Conservation (phyloP, 2,113 vertebrate genomes). For the Solea solea region DNA sequence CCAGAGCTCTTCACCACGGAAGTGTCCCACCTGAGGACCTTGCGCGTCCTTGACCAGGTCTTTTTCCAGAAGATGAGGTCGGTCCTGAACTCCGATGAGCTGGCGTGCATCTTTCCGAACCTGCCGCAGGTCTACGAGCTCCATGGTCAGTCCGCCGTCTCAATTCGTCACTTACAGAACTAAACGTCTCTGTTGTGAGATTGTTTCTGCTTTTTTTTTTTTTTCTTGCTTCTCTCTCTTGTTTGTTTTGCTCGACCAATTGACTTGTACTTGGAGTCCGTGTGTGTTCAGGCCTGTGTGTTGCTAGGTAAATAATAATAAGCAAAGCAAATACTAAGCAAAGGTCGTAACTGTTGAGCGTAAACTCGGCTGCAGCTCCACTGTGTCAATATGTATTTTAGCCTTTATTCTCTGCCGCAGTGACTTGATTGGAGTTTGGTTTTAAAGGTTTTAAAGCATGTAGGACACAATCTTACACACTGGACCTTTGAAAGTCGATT, state of each 20-base stretch:
- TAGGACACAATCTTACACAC: no score
- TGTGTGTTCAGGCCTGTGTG: neutral
- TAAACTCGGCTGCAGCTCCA: neutral
- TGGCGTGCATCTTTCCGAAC: slow-evolving; percentile 92
- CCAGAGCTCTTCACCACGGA: slow-evolving; percentile 93
- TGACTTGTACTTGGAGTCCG: neutral
- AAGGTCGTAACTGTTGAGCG: slow-evolving; percentile 4
- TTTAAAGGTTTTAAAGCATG: neutral
- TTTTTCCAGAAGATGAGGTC: slow-evolving; percentile 90
- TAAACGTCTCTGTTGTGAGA: no score
- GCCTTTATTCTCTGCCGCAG: neutral
- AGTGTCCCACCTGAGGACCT: slow-evolving; percentile 88
- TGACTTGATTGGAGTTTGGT: neutral
- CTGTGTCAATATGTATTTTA: slow-evolving; percentile 29
- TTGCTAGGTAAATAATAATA: slow-evolving; percentile 20
- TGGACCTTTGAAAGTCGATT: no score
- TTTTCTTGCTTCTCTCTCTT: neutral
- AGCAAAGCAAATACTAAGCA: slow-evolving; percentile 4
- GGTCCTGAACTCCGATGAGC: slow-evolving; percentile 86
- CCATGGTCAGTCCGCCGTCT: slow-evolving; percentile 84
- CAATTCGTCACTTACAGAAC: no score
- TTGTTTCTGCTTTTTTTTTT: no score
- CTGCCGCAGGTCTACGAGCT: slow-evolving; percentile 90
- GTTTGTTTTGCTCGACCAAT: slow-evolving; percentile 22
- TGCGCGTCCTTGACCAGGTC: slow-evolving; percentile 89